Evolutionary conservation across 2,888 invertebrate species (phyloP), one percentile per base, ranked within the genome.

Genomic region (Philereme transversata): DNA sequence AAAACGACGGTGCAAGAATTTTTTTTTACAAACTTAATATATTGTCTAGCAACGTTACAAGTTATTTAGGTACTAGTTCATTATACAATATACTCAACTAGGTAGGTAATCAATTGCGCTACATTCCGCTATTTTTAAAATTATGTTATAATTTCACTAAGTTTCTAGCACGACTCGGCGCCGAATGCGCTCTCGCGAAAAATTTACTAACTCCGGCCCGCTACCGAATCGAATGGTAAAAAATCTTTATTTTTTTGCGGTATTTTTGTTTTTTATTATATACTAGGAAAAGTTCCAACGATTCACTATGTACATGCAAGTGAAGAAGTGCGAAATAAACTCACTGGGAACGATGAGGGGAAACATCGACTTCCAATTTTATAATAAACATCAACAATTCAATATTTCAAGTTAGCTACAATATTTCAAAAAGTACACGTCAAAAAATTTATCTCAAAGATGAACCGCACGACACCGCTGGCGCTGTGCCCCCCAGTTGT

Each of bases 31-130:
- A 89, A 86, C 82, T 70, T 75, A 83, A 78, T 82, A 89, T 88
- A 90, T 88, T 88, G 86, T 86, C 90, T 88, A 89, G 88, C 88
- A 86, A 87, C 82, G 79, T 87, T 86, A 84, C 78, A 84, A 85
- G 79, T 80, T 85, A 85, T 79, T 79, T 84, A 87, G 85, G 82
- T 88, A 87, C 86, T 84, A 85, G 83, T 78, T 76, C 61, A 84
- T 83, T 84, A 82, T 83, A 79, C 74, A 79, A 75, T 79, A 86
- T 87, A 88, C 82, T 88, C 86, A 88, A 86, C 90, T 90, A 91
- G 86, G 82, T 87, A 69, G 65, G 67, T 69, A 82, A 87, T 88
- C 83, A 91, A 90, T 90, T 90, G 88, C 86, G 80, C 90, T 91
- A 91, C 90, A 84, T 81, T 84, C 82, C 78, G 84, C 89, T 89